phyloP scores from a whole-genome alignment of 2,888 invertebrate species.

The Anticlea derivata region DNA sequence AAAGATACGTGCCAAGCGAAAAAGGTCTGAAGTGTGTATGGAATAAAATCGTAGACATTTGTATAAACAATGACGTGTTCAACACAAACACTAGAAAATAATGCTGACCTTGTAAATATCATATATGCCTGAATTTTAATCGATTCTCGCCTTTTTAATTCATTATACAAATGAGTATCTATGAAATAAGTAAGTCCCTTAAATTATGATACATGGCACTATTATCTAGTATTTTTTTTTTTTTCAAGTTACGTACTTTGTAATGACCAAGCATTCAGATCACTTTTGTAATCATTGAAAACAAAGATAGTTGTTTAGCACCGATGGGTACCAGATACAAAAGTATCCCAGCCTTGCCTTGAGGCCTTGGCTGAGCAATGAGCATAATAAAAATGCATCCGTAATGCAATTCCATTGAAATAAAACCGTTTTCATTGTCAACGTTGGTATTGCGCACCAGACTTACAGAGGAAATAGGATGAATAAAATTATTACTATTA shows the following conservation, averaged over 20 bases:
- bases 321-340: conserved; percentile 11
- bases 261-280: too few species aligned
- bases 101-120: conserved; percentile 12
- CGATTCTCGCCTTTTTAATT: background rate
- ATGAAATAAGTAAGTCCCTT: too few species aligned
- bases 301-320: too few species aligned
- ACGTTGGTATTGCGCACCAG: conserved; percentile 5
- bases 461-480: background rate
- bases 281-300: too few species aligned
- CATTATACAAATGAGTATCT: background rate
- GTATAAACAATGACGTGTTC: conserved; percentile 24
- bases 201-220: too few species aligned
- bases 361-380: conserved; percentile 17
- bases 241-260: too few species aligned
- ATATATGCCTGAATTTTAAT: too few species aligned
- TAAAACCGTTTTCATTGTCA: conserved; percentile 16
- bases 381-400: conserved; percentile 31
- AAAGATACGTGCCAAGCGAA: conserved; percentile 9
- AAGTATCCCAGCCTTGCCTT: conserved; percentile 14
- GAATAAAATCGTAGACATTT: conserved; percentile 23
- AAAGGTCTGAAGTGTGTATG: background rate
- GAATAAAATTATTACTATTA: background rate
- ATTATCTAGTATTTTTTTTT: too few species aligned
- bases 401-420: conserved; percentile 21
- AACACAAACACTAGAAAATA: conserved; percentile 11